These are phyloP conservation scores for Lutraria rhynchaena DNA, from an alignment of 1,140 invertebrate species.

Conservation along the genomic window DNA sequence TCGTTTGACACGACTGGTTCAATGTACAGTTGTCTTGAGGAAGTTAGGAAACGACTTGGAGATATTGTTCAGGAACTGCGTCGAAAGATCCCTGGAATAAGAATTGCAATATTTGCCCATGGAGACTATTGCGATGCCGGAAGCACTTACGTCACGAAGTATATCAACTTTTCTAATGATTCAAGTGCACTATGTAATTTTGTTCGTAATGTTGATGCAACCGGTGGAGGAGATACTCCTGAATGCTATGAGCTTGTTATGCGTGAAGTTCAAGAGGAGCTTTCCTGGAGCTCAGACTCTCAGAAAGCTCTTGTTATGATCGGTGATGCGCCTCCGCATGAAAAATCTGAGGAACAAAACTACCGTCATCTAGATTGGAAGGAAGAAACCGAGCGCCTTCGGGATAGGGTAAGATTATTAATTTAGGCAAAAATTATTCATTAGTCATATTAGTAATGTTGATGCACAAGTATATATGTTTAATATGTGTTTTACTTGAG, in stretches of 20 bases:
- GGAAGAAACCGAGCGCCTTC: conserved; percentile 54
- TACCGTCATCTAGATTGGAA: conserved; percentile 65
- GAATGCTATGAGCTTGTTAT: conserved; percentile 75
- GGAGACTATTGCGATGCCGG: conserved; percentile 64
- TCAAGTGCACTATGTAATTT: conserved; percentile 62
- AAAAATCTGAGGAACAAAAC: conserved; percentile 30
- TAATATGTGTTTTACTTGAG: no score
- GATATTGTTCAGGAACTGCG: conserved; percentile 66
- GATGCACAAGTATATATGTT: no score
- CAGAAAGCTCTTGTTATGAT: conserved; percentile 73
- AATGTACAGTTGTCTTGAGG: conserved; percentile 67
- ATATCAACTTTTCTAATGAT: conserved; percentile 65
- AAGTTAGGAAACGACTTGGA: conserved; percentile 64
- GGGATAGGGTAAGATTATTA: conserved; percentile 33
- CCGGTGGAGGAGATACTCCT: conserved; percentile 62
- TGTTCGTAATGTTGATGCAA: conserved; percentile 60
- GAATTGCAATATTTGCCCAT: conserved; percentile 64
- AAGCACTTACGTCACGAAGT: conserved; percentile 69
- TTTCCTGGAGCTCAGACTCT: conserved; percentile 68
- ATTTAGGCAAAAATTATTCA: no score
- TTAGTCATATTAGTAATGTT: no score
- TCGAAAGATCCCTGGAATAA: conserved; percentile 59
- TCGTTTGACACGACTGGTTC: conserved; percentile 78
- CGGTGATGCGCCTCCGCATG: conserved; percentile 71
- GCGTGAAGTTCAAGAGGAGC: conserved; percentile 60